Evolutionary conservation across 2,797 vertebrate species (phyloP).

Genomic region (Delichon dasypus): DNA sequence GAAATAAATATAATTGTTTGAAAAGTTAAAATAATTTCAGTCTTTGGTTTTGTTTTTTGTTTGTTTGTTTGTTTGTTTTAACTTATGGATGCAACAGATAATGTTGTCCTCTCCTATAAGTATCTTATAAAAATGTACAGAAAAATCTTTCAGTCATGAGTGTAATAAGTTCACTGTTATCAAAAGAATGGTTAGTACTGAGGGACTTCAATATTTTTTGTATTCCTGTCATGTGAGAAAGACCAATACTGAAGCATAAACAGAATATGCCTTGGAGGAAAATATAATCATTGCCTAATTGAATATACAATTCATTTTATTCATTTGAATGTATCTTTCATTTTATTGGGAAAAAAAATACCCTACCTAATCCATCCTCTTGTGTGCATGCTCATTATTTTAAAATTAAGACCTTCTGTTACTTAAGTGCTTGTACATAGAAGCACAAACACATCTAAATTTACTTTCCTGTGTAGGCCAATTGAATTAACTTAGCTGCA

Average conservation of each 20-base stretch:
- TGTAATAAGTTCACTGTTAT: background rate
- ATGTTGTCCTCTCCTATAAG: background rate
- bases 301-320: background rate
- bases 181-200: background rate
- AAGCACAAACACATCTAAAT: slow-evolving; percentile 21
- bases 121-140: background rate
- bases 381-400: background rate
- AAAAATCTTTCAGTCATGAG: background rate
- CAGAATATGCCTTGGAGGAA: background rate
- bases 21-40: background rate
- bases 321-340: background rate
- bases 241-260: background rate
- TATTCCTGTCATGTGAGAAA: slow-evolving; percentile 1
- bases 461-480: background rate
- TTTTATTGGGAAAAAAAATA: background rate
- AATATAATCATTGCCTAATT: background rate
- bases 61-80: background rate
- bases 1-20: background rate
- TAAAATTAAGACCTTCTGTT: slow-evolving; percentile 30
- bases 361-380: background rate
- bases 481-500: slow-evolving; percentile 12
- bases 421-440: background rate
- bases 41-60: background rate
- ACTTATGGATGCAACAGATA: background rate
- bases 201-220: background rate